These are phyloP conservation scores for Protomyctophum bolini DNA, from an alignment of 2,113 vertebrate species.

Conservation along the genomic window DNA sequence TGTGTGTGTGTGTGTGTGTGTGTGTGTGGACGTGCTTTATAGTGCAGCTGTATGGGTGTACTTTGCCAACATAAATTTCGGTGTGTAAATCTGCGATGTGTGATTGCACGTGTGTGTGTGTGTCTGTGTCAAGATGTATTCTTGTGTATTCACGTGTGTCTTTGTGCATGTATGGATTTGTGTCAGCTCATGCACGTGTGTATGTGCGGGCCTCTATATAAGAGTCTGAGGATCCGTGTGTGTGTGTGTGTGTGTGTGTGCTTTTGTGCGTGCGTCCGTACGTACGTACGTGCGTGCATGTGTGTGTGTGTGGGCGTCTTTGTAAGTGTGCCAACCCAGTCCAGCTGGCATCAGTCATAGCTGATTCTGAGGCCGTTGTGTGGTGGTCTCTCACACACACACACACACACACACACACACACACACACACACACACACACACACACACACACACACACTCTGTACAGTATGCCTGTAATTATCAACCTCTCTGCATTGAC, in stretches of 20 bases:
- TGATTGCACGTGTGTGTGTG: constrained; percentile 13
- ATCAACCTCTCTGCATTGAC: constrained; percentile 75
- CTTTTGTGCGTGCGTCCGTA: neutral
- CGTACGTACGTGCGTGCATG: constrained; percentile 26
- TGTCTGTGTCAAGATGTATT: constrained; percentile 15
- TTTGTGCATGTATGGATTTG: neutral
- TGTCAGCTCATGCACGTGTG: neutral
- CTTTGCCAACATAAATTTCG: too few species aligned
- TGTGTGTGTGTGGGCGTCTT: constrained; percentile 49
- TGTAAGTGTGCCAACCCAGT: constrained; percentile 65
- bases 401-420: constrained; percentile 33
- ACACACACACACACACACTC: constrained; percentile 35
- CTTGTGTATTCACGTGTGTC: neutral
- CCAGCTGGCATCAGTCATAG: constrained; percentile 72
- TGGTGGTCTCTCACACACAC: constrained; percentile 41
- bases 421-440: constrained; percentile 37
- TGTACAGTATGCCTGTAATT: constrained; percentile 70
- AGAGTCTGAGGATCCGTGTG: constrained; percentile 8
- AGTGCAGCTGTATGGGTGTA: constrained; percentile 3
- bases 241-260: constrained; percentile 14
- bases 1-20: constrained; percentile 7
- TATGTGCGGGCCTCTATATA: constrained; percentile 14
- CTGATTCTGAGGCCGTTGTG: constrained; percentile 65
- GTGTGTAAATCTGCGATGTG: neutral
- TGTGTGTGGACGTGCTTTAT: neutral